Evolutionary conservation across 2,113 vertebrate species (phyloP).

Genomic region (Cephalophus harveyi): DNA sequence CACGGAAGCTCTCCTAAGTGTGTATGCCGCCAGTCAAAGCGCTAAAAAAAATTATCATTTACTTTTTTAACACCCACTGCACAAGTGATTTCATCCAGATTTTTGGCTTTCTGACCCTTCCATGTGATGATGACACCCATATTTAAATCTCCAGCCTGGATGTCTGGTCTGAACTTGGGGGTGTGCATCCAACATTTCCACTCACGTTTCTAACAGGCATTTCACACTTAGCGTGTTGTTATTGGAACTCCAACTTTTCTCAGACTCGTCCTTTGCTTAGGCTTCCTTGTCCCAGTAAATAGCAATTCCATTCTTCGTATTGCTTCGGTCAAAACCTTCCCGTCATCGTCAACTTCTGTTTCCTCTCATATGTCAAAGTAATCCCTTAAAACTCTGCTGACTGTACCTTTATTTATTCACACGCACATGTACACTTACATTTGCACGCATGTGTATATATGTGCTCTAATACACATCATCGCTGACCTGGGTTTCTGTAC

Average conservation of each 20-base stretch:
- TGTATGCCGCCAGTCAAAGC: background rate
- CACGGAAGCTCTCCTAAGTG: background rate
- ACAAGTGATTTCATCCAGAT: background rate
- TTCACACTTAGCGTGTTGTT: accelerated
- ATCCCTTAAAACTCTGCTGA: no score
- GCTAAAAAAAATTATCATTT: background rate
- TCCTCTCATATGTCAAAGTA: background rate
- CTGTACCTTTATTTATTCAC: background rate
- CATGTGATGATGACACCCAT: background rate
- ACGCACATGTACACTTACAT: accelerated
- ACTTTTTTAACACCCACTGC: background rate
- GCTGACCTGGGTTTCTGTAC: background rate
- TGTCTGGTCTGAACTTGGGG: background rate
- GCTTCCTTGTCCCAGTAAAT: background rate
- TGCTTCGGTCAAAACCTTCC: background rate
- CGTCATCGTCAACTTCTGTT: background rate
- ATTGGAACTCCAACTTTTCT: background rate
- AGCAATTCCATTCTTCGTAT: background rate
- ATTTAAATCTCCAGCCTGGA: background rate
- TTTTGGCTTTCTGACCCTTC: background rate
- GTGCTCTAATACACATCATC: background rate
- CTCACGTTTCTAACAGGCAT: background rate
- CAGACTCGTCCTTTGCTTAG: background rate
- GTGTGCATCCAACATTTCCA: background rate
- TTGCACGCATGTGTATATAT: background rate